Base-by-base conservation (phyloP, 2,113 vertebrate species). In the Ursus arctos region DNA sequence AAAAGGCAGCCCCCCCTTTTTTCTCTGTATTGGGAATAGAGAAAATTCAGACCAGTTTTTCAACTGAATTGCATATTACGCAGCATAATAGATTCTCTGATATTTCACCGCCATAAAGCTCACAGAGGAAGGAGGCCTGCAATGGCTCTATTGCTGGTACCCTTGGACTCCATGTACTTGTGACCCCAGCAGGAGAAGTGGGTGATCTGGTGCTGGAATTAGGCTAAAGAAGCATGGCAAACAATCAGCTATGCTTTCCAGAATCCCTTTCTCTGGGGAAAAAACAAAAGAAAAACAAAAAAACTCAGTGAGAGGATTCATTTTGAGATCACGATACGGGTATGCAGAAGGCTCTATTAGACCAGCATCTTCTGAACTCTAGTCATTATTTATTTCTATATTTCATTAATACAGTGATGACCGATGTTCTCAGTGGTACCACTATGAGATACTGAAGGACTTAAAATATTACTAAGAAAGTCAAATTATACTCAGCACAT, bases 381-480 rank as follows among this genome's bases (percentile, higher is more conserved):
- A 93, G 47, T 71, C 21, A 79, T 33, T 26, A 36, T 86, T 61
- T 84, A 28, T 59, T 63, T 74, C 43, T 9, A 63, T 63, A 69
- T 84, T 87, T 95, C 43, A 89, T 81, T 80, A 88, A 90, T 8
- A 26, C 55, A 90, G 5, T 74, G 43, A 55, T 89, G 31, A 88
- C 55, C 82, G 43, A 65, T 76, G 40, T 47, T 88, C 11, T 28
- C 7, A 31, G 22, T 43, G 72, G 6, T 53, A 47, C 40, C 10
- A 26, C 61, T 49, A 7, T 61, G 69, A 94, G 61, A 65, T 74
- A 33, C 21, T 28, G 13, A 87, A 88, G 59, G 24, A 61, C 71
- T 97, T 81, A 77, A 19, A 69, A 36, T 15, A 71, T 69, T 82
- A 43, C 31, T 85, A 31, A 84, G 51, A 49, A 87, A 72, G 14